Conservation (phyloP, 1,140 invertebrate genomes). For the Apis mellifera region Amel_HAv3.1 CM009937.2:3228501-3229000, state of each 20-base stretch:
- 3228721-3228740: constrained; percentile 14
- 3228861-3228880: constrained; percentile 47
- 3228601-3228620: background rate
- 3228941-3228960: background rate
- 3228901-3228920: background rate
- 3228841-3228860: constrained; percentile 33
- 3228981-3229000: background rate
- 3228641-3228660: no score
- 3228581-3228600: constrained; percentile 34
- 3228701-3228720: constrained; percentile 18
- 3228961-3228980: no score
- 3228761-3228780: background rate
- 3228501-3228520: constrained; percentile 42
- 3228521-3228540: background rate
- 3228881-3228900: constrained; percentile 30
- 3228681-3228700: background rate
- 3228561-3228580: constrained; percentile 1
- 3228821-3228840: constrained; percentile 46
- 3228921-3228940: background rate
- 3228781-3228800: constrained; percentile 21
- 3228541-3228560: background rate
- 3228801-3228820: constrained; percentile 37
- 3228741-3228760: constrained; percentile 8
- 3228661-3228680: background rate
- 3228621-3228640: background rate